Evolutionary conservation across 2,113 vertebrate genomes (phyloP), one percentile per base, ranked within the genome.

Genomic region (Erinaceus europaeus): DNA sequence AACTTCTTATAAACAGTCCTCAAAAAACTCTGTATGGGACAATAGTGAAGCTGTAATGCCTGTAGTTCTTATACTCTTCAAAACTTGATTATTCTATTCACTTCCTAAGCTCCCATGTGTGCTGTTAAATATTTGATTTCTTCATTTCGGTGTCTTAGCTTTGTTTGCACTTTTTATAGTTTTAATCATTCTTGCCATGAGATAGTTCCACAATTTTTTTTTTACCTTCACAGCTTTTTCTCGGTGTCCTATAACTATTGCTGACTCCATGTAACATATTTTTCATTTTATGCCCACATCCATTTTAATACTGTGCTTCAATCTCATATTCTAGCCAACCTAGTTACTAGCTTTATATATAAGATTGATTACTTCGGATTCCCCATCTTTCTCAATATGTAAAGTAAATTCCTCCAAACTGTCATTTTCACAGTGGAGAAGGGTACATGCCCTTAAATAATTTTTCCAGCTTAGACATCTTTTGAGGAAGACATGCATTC

Each of bases 381-480:
- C 2, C 15, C 3, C 32, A 25, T 76, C 88, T 92, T 81, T 69
- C 42, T 57, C 46, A 50, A 88, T 34, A 36, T 48, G 3, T 48
- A 80, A 79, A 76, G 44, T 89, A 88, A 91, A 62, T 68, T 53
- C 11, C 59, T 61, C n/a, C 29, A 76, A 76, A 72, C 5, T 61
- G 5, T 52, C 69, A 67, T 61, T 59, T 18, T 84, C 38, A 84
- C 13, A 69, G 21, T 61, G 38, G 29, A 84, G 29, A 55, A 88
- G 83, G 14, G 2, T 80, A 1, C 50, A 42, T 27, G 20, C 36
- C 23, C 42, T 76, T 76, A 62, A 78, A 50, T 83, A 71, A 50
- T 8, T 40, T 69, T 40, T 88, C 38, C 25, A 61, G 40, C 42
- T 77, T 67, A 64, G 1, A 8, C 53, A 21, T 36, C 23, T 72